Conservation (phyloP, 1,140 invertebrate species). For the Caenorhabditis brenneri region DNA sequence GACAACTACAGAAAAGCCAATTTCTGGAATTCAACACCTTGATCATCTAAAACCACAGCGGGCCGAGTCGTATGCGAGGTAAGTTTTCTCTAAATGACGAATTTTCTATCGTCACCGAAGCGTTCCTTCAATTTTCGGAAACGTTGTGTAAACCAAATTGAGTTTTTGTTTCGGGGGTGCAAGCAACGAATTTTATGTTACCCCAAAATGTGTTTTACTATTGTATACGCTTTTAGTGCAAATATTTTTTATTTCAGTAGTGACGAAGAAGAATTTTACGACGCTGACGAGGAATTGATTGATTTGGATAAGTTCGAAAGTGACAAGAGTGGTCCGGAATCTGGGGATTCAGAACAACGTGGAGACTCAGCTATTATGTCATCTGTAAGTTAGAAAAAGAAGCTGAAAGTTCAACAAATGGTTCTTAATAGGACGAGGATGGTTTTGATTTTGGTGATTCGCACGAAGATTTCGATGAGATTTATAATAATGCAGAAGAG, state of each 20-base stretch:
- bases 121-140: neutral
- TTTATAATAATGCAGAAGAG: constrained; percentile 54
- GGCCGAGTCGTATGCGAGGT: constrained; percentile 26
- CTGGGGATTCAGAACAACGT: neutral
- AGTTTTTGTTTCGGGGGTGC: constrained; percentile 1
- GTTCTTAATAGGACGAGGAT: constrained; percentile 29
- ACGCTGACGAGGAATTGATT: constrained; percentile 50
- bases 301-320: constrained; percentile 46
- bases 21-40: constrained; percentile 32
- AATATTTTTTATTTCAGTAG: constrained; percentile 44
- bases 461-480: constrained; percentile 49
- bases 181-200: neutral
- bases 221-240: neutral
- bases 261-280: constrained; percentile 52
- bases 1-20: neutral
- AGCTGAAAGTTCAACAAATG: neutral
- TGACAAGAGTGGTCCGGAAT: constrained; percentile 2
- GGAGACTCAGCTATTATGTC: neutral
- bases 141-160: neutral
- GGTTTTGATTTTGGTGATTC: constrained; percentile 48
- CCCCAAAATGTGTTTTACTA: neutral
- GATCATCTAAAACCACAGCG: constrained; percentile 31
- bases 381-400: neutral
- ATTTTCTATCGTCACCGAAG: neutral
- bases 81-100: too few species aligned